Base-by-base conservation (phyloP, 2,797 vertebrate genomes). In the Botia kubotai region DNA sequence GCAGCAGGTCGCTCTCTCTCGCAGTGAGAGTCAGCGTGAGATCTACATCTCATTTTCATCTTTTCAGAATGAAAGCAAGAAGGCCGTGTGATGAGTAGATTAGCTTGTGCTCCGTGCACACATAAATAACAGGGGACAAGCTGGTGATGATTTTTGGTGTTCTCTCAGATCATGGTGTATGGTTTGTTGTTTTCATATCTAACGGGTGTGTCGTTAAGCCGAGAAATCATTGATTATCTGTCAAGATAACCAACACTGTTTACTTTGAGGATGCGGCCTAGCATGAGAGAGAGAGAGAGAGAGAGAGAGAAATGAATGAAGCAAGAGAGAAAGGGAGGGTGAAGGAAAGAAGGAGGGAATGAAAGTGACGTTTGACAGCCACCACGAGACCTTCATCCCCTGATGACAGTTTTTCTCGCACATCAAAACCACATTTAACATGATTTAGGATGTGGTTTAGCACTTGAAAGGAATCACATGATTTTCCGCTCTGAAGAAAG, bases 361-460 rank as follows among this genome's bases (percentile, higher is more conserved):
- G 7, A 7, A 29, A 1, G 16, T 6, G 0, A n/a, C 2, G 10
- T n/a, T 57, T 62, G 12, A 62, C 26, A 63, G 14, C 6, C 60
- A 14, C 16, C 3, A 10, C 19, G n/a, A 26, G 26, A 29, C 1
- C 3, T 23, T 53, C 48, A 13, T 75, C 58, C 23, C 72, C 50
- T 63, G 55, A 70, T 70, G 58, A 21, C 11, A 10, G 17, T 10
- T 33, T 63, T 14, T 53, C 23, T 19, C 21, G 1, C 17, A 11
- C 69, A 16, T 4, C 36, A 69, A 69, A 78, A 23, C 6, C 17
- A 19, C 76, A 70, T 67, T 53, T 50, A 36, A 69, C 19, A 46
- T 74, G 43, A 62, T 69, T 79, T 69, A n/a, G 55, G 29, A 72
- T 48, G 17, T 39, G 26, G 16, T 69, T 48, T 36, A 4, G 46